These are phyloP conservation scores for Tetrax tetrax DNA, from an alignment of 2,113 vertebrate genomes.

Conservation along the genomic window DNA sequence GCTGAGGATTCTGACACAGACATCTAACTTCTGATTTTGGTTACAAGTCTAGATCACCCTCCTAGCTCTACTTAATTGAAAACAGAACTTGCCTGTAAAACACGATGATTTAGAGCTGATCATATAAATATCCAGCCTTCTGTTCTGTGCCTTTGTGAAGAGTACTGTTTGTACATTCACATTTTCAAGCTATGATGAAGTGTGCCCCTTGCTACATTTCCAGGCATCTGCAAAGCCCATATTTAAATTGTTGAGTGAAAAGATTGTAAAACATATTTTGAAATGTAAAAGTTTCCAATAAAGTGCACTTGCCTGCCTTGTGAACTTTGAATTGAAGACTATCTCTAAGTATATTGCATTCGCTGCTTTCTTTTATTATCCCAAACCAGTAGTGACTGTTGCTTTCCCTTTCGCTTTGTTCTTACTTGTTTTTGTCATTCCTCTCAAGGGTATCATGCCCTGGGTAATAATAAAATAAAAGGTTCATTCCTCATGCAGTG, in stretches of 20 bases:
- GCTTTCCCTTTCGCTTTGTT: background rate
- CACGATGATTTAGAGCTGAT: conserved; percentile 43
- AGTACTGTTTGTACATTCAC: conserved; percentile 43
- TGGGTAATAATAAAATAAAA: conserved; percentile 68
- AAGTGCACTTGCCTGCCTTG: conserved; percentile 15
- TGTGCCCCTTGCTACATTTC: background rate
- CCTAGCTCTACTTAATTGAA: conserved; percentile 19
- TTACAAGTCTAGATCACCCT: background rate
- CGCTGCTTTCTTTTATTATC: conserved; percentile 12
- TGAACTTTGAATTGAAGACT: conserved; percentile 25
- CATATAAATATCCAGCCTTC: conserved; percentile 64
- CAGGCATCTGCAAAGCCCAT: conserved; percentile 26
- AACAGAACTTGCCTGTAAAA: conserved; percentile 39
- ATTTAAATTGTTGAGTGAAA: conserved; percentile 42
- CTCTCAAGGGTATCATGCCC: conserved; percentile 51
- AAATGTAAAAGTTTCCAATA: conserved; percentile 31
- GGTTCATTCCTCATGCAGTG: conserved; percentile 48
- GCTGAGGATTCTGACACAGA: background rate
- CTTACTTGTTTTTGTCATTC: conserved; percentile 30
- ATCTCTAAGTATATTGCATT: background rate
- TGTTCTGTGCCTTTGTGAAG: conserved; percentile 37
- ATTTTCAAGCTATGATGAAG: conserved; percentile 36
- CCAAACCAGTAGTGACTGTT: background rate
- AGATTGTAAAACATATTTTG: conserved; percentile 36
- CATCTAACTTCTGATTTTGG: background rate